Percentiles rank a stretch among this genome's conserved stretches.
Evolutionary conservation across 2,888 invertebrate genomes (phyloP).

Genomic region (Cyrtodaria siliqua): DNA sequence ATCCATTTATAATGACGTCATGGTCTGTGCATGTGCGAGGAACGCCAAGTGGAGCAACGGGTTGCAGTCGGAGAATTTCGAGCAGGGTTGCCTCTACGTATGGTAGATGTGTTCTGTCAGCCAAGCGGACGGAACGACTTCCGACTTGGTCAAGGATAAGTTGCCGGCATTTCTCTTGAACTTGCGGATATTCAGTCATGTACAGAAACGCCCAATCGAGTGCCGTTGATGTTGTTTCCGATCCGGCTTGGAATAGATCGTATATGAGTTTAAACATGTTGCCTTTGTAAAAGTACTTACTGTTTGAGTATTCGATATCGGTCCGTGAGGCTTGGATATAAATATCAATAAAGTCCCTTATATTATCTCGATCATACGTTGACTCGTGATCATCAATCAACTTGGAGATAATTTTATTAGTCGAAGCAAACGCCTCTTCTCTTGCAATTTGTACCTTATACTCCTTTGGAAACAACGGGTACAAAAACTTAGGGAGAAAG

Average conservation of each 20-base stretch:
- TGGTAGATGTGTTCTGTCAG: constrained; percentile 6
- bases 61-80: constrained; percentile 4
- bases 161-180: constrained; percentile 66
- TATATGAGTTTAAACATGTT: constrained; percentile 57
- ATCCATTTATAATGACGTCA: constrained; percentile 5
- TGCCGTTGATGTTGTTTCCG: constrained; percentile 71
- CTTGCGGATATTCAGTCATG: constrained; percentile 66
- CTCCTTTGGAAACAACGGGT: constrained; percentile 17
- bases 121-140: constrained; percentile 1
- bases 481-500: constrained; percentile 54
- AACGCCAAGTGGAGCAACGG: constrained; percentile 6
- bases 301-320: background rate
- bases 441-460: background rate
- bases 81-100: constrained; percentile 13
- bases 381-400: constrained; percentile 63
- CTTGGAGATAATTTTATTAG: background rate
- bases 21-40: background rate
- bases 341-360: constrained; percentile 71
- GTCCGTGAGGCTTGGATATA: constrained; percentile 22
- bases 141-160: constrained; percentile 36
- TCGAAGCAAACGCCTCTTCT: background rate
- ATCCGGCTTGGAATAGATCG: constrained; percentile 72
- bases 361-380: constrained; percentile 65
- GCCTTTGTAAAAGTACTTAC: constrained; percentile 12
- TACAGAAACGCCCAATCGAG: constrained; percentile 70